Conservation (phyloP, 2,113 vertebrate genomes). For the Taurulus bubalis region DNA sequence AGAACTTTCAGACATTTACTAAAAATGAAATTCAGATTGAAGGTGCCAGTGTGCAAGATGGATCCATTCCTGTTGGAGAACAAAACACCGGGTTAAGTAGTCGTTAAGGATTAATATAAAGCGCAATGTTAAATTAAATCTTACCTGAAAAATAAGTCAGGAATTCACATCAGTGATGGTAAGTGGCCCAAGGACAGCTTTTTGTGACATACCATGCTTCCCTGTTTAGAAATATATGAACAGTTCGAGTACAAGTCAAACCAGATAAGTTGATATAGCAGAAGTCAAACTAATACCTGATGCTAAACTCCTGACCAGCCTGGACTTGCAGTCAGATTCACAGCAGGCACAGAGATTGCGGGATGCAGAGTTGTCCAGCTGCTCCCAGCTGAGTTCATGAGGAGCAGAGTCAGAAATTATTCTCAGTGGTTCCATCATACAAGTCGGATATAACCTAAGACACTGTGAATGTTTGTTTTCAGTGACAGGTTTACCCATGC, state of each 20-base stretch:
- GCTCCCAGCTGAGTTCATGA: background rate
- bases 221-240: constrained; percentile 22
- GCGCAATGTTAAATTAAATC: no score
- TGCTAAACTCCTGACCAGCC: constrained; percentile 43
- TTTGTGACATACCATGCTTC: constrained; percentile 17
- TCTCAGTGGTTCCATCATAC: background rate
- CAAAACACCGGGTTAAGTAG: background rate
- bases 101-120: background rate
- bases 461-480: background rate
- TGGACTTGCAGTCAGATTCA: constrained; percentile 71
- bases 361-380: constrained; percentile 70
- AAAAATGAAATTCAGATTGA: constrained; percentile 26
- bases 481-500: constrained; percentile 58
- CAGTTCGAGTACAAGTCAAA: background rate
- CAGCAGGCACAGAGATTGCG: constrained; percentile 78
- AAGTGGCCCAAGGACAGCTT: constrained; percentile 75
- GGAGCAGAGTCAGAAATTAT: background rate
- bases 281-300: constrained; percentile 44
- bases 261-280: accelerated
- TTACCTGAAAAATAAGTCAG: constrained; percentile 12
- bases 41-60: background rate
- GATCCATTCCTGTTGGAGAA: constrained; percentile 31
- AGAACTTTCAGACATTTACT: constrained; percentile 17
- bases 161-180: constrained; percentile 46
- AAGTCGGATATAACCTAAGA: no score